phyloP scores from a whole-genome alignment of 2,888 invertebrate species.

The Desoria tigrina region DNA sequence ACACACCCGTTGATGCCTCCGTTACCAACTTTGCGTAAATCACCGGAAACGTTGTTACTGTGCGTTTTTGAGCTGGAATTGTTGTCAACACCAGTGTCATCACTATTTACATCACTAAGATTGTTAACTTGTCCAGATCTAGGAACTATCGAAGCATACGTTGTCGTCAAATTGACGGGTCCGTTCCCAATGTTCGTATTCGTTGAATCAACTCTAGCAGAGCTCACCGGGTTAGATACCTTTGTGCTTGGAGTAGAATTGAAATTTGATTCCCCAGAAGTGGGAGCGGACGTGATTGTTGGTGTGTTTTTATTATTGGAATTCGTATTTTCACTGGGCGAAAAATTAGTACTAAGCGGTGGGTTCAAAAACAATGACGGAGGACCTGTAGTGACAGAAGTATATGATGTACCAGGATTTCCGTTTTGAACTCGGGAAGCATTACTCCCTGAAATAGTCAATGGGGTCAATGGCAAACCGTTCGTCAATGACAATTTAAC shows the following conservation, averaged over 20 bases:
- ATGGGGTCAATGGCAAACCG: conserved; percentile 22
- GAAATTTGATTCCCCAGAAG: not conserved
- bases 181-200: not conserved
- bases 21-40: conserved; percentile 36
- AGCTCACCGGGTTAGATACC: conserved; percentile 17
- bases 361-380: conserved; percentile 7
- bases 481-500: conserved; percentile 23
- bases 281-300: conserved; percentile 28
- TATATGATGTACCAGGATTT: conserved; percentile 4
- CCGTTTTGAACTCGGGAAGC: not conserved
- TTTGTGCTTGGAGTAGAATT: conserved; percentile 20
- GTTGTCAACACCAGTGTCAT: conserved; percentile 4
- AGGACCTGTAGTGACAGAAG: conserved; percentile 19
- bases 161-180: conserved; percentile 8
- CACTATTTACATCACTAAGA: conserved; percentile 4
- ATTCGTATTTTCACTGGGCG: conserved; percentile 32
- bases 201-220: conserved; percentile 8
- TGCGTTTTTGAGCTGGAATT: conserved; percentile 42
- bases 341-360: conserved; percentile 19
- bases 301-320: conserved; percentile 43
- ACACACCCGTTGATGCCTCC: conserved; percentile 43
- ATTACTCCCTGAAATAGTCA: conserved; percentile 19
- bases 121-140: conserved; percentile 12
- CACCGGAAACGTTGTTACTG: conserved; percentile 34
- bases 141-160: conserved; percentile 31